Conservation (phyloP, 2,888 invertebrate species). For the Agrochola lychnidis region DNA sequence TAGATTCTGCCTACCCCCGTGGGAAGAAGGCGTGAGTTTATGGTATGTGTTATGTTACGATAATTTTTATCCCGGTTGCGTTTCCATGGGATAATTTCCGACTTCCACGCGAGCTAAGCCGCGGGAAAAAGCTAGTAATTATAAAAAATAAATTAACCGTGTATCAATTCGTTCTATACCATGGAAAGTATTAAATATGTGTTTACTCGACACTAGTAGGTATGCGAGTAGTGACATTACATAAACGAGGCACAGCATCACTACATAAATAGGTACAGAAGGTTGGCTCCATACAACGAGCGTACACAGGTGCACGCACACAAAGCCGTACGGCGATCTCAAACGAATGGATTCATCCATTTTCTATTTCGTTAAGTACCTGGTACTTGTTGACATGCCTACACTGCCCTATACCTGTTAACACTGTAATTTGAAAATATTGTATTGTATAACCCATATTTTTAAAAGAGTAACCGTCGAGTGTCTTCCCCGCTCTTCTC, state of each 20-base stretch:
- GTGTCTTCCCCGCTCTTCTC: not conserved
- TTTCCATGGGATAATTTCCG: no score
- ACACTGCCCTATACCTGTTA: not conserved
- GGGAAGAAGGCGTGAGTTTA: no score
- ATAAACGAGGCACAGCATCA: not conserved
- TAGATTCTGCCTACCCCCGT: no score
- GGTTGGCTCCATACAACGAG: not conserved
- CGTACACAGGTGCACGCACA: not conserved
- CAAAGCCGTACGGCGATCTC: not conserved
- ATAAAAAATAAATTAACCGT: conserved; percentile 2
- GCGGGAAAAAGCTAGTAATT: no score
- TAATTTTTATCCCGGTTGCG: no score
- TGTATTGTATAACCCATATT: not conserved
- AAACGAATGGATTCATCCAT: not conserved
- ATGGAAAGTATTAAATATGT: not conserved
- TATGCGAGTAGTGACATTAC: no score
- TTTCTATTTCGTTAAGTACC: not conserved
- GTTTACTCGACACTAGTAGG: conserved; percentile 1
- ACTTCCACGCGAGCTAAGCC: no score
- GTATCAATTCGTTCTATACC: not conserved
- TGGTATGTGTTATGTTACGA: no score
- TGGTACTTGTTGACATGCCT: not conserved
- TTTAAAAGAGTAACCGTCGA: not conserved
- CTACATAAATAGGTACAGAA: not conserved
- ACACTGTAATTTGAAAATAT: not conserved